A percentile compares a stretch with the other conserved stretches of the same genome.
Evolutionary conservation across 1,140 invertebrate species (phyloP).

Genomic region (Papilio glaucus): DNA sequence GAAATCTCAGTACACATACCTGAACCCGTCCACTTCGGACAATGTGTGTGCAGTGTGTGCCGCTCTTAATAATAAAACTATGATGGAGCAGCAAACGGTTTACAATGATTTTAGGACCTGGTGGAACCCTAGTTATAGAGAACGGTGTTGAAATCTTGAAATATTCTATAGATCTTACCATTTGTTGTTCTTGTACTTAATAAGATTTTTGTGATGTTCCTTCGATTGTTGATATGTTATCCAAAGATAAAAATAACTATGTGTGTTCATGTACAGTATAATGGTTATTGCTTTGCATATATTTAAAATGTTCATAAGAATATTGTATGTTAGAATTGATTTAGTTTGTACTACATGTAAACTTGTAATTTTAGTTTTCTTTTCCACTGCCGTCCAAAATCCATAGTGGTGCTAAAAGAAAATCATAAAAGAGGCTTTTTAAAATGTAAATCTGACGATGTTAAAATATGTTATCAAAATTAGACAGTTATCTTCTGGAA

Average conservation of each 20-base stretch:
- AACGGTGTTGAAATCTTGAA: constrained; percentile 49
- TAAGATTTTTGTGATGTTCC: constrained; percentile 9
- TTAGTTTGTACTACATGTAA: not conserved
- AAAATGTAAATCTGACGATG: too few relatives aligned
- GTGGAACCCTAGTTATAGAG: constrained; percentile 61
- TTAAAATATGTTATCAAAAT: too few relatives aligned
- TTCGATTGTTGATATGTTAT: constrained; percentile 25
- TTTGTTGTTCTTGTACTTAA: not conserved
- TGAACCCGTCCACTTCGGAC: constrained; percentile 48
- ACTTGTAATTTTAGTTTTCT: not conserved
- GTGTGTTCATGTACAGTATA: not conserved
- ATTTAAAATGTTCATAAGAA: not conserved
- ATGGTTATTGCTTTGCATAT: not conserved
- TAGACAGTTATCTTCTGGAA: too few relatives aligned
- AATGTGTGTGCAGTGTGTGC: constrained; percentile 64
- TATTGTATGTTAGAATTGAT: not conserved
- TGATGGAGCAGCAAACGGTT: constrained; percentile 45
- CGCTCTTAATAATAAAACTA: constrained; percentile 56
- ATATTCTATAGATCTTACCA: constrained; percentile 1
- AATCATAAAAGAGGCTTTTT: too few relatives aligned
- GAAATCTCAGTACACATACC: constrained; percentile 60
- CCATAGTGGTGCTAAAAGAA: too few relatives aligned
- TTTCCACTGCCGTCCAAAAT: too few relatives aligned
- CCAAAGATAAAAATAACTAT: constrained; percentile 10
- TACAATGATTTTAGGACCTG: constrained; percentile 64